phyloP scores from a whole-genome alignment of 2,113 vertebrate genomes.

The Crotalus viridis region DNA sequence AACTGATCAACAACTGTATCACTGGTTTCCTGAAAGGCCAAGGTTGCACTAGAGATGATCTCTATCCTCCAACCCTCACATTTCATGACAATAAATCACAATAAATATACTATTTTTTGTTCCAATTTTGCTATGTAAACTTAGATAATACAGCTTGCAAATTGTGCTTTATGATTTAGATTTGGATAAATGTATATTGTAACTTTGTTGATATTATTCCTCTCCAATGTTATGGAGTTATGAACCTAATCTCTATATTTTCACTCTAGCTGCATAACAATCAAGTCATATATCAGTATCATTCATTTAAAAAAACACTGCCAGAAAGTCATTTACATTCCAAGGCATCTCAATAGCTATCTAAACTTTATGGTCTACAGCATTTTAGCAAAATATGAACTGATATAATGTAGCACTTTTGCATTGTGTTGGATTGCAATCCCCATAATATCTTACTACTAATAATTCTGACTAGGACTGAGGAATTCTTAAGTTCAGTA shows the following conservation, averaged over 20 bases:
- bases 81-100: neutral
- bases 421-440: neutral
- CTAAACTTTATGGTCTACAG: neutral
- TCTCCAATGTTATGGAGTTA: neutral
- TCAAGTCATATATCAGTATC: neutral
- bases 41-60: neutral
- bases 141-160: neutral
- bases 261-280: neutral
- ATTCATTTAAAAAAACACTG: neutral
- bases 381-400: neutral
- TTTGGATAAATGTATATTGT: neutral
- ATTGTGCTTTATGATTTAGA: neutral
- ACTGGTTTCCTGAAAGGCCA: neutral
- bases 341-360: neutral
- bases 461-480: neutral
- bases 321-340: neutral
- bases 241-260: neutral
- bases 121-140: neutral
- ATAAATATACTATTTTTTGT: neutral
- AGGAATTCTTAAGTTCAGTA: neutral
- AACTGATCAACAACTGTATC: neutral
- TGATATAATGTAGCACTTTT: neutral
- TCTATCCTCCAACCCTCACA: neutral
- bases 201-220: neutral
- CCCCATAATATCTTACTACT: neutral